Evolutionary conservation across 2,113 vertebrate genomes (phyloP).

Genomic region (Chaetodon trifascialis): DNA sequence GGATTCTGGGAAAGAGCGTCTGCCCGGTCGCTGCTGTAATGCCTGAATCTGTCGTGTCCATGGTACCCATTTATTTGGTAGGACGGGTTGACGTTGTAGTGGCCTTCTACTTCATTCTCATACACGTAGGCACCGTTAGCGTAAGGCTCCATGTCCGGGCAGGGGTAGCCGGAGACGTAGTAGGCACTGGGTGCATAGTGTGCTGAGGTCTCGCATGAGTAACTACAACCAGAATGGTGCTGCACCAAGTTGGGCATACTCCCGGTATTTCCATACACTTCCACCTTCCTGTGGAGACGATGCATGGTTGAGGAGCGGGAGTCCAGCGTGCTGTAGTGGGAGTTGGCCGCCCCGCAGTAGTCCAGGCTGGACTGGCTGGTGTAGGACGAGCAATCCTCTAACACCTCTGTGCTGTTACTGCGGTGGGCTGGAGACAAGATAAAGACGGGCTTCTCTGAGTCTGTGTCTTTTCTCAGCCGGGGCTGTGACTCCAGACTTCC

Average conservation of each 20-base stretch:
- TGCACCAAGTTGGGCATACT: constrained; percentile 97
- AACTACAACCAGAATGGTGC: constrained; percentile 85
- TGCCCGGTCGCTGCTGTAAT: constrained; percentile 87
- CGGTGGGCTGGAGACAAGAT: constrained; percentile 89
- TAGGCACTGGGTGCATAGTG: constrained; percentile 88
- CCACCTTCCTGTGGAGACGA: constrained; percentile 88
- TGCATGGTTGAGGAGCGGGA: constrained; percentile 82
- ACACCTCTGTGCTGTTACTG: constrained; percentile 93
- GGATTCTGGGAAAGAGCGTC: constrained; percentile 91
- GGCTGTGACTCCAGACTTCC: constrained; percentile 94
- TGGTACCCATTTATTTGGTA: constrained; percentile 89
- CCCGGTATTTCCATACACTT: constrained; percentile 89
- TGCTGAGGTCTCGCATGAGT: constrained; percentile 83
- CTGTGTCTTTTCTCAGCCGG: constrained; percentile 82
- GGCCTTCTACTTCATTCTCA: constrained; percentile 93
- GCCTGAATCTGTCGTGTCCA: constrained; percentile 88
- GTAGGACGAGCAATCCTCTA: constrained; percentile 94
- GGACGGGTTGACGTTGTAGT: constrained; percentile 94
- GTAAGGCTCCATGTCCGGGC: constrained; percentile 87
- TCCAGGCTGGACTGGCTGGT: constrained; percentile 95
- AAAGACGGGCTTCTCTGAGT: constrained; percentile 87
- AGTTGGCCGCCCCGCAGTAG: constrained; percentile 82
- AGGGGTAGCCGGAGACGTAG: constrained; percentile 87
- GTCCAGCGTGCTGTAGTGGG: constrained; percentile 87
- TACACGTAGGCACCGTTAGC: constrained; percentile 88